A percentile compares a stretch with the other conserved stretches of the same genome.
These are phyloP conservation scores for Cyprinodon variegatus DNA, from an alignment of 2,113 vertebrate genomes.

Conservation along the genomic window DNA sequence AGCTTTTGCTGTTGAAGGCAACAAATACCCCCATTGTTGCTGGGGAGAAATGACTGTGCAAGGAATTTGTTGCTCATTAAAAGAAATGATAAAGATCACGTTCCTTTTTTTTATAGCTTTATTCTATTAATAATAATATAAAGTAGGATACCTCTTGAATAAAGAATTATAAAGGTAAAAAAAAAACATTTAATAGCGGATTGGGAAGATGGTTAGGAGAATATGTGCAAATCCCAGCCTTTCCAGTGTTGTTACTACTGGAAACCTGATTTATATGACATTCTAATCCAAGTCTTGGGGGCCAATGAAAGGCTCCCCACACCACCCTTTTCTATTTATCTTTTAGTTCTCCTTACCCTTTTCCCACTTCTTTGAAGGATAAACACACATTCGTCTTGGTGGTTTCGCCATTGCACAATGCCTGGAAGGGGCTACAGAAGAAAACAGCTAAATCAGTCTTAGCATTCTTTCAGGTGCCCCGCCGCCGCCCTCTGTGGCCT, in stretches of 20 bases:
- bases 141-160: background rate
- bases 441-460: constrained; percentile 77
- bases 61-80: constrained; percentile 37
- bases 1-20: constrained; percentile 12
- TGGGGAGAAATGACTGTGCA: constrained; percentile 26
- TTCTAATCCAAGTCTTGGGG: constrained; percentile 33
- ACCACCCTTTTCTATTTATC: background rate
- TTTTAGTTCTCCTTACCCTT: constrained; percentile 20
- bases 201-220: constrained; percentile 19
- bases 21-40: constrained; percentile 68
- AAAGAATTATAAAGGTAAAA: background rate
- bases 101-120: background rate
- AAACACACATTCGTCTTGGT: constrained; percentile 75
- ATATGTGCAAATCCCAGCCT: constrained; percentile 26
- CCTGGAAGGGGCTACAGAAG: constrained; percentile 43
- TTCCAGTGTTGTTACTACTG: constrained; percentile 57
- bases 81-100: constrained; percentile 12
- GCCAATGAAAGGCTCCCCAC: constrained; percentile 41
- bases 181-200: background rate
- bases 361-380: constrained; percentile 34
- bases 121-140: background rate
- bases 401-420: constrained; percentile 43
- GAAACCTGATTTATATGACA: constrained; percentile 76
- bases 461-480: constrained; percentile 30
- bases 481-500: constrained; percentile 43